Evolutionary conservation across 2,888 invertebrate genomes (phyloP).

Genomic region (Campaea margaritaria): DNA sequence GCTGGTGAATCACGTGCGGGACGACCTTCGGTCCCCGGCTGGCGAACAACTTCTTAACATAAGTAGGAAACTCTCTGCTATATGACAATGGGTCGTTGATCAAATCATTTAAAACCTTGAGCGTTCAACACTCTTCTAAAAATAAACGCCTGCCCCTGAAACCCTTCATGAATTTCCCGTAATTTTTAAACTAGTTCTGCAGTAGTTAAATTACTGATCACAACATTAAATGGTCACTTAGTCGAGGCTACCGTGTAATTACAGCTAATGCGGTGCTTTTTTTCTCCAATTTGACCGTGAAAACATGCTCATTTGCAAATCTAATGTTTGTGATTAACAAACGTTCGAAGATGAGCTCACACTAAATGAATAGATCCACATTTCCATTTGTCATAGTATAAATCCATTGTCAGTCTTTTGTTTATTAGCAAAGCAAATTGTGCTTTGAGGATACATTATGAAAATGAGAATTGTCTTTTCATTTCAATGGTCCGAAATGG

Average conservation of each 20-base stretch:
- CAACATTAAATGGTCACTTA: slow-evolving; percentile 31
- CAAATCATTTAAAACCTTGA: slow-evolving; percentile 23
- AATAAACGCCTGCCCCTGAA: slow-evolving; percentile 19
- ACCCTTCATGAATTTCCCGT: slow-evolving; percentile 13
- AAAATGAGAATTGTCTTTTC: slow-evolving; percentile 12
- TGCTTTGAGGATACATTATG: slow-evolving; percentile 9
- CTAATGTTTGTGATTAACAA: slow-evolving; percentile 36
- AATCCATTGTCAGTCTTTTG: slow-evolving; percentile 15
- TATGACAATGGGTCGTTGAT: slow-evolving; percentile 20
- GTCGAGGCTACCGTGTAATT: slow-evolving; percentile 48
- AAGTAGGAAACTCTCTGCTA: slow-evolving; percentile 31
- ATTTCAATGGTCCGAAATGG: slow-evolving; percentile 9
- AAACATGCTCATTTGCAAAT: slow-evolving; percentile 40
- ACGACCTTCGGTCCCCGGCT: slow-evolving; percentile 41
- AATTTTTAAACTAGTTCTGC: slow-evolving; percentile 1
- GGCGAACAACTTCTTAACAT: slow-evolving; percentile 24
- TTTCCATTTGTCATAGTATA: slow-evolving; percentile 10
- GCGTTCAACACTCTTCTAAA: slow-evolving; percentile 14
- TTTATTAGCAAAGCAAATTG: slow-evolving; percentile 8
- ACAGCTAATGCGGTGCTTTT: slow-evolving; percentile 44
- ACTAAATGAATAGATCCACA: slow-evolving; percentile 15
- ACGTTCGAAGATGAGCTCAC: slow-evolving; percentile 33
- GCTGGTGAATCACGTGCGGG: slow-evolving; percentile 49
- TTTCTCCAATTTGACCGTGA: slow-evolving; percentile 49
- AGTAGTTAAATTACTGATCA: slow-evolving; percentile 15